phyloP scores from a whole-genome alignment of 2,113 vertebrate genomes.

The Ptyas mucosa region DNA sequence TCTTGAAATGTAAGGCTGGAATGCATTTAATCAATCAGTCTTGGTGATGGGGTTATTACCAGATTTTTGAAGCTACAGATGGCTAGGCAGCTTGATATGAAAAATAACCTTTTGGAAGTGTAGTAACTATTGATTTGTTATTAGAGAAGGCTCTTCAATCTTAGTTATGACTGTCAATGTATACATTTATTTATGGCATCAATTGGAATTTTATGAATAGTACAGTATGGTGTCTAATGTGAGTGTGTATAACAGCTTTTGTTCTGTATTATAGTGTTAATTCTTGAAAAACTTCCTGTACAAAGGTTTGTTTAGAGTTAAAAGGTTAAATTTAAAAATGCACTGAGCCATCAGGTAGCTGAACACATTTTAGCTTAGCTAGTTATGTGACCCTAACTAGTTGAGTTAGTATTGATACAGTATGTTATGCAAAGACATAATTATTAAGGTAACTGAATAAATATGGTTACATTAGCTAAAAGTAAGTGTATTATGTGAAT shows the following conservation, averaged over 20 bases:
- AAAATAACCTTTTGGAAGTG: not conserved
- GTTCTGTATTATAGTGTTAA: not conserved
- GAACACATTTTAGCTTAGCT: not conserved
- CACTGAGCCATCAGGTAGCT: not conserved
- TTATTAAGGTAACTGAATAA: not conserved
- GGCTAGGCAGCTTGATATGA: not conserved
- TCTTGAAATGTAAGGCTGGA: not conserved
- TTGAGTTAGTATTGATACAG: not conserved
- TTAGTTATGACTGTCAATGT: not conserved
- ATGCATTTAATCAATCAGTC: not conserved
- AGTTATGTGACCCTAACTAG: not conserved
- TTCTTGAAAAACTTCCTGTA: not conserved
- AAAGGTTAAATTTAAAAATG: not conserved
- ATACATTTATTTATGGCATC: not conserved
- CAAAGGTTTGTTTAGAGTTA: not conserved
- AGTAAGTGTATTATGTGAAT: not conserved
- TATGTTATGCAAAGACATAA: not conserved
- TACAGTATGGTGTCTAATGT: not conserved
- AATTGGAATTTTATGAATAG: not conserved
- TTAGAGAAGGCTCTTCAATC: constrained; percentile 1
- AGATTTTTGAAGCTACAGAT: not conserved
- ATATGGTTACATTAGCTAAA: not conserved
- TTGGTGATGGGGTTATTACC: not conserved
- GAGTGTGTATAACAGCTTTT: not conserved
- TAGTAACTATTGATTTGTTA: not conserved